These are phyloP conservation scores for Cacatua alba DNA, from an alignment of 2,113 vertebrate species.

Conservation along the genomic window DNA sequence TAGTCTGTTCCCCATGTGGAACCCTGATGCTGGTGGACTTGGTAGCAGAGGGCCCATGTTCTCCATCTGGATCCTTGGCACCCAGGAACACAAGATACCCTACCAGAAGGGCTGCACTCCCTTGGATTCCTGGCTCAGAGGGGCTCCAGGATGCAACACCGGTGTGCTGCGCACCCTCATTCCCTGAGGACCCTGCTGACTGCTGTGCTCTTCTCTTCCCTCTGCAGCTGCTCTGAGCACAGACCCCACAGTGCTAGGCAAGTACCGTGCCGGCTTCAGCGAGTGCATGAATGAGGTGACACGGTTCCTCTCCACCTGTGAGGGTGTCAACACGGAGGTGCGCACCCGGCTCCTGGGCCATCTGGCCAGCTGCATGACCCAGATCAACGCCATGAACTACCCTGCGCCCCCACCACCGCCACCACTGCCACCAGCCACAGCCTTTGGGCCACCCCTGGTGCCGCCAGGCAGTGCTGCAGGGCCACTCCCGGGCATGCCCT, in stretches of 20 bases:
- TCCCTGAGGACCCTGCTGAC: not conserved
- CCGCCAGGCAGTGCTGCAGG: slow-evolving; percentile 80
- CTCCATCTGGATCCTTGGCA: accelerated
- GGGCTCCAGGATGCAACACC: not conserved
- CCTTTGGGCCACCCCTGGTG: slow-evolving; percentile 90
- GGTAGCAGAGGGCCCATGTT: not conserved
- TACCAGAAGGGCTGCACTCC: not conserved
- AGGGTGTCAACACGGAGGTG: slow-evolving; percentile 96
- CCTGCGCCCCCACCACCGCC: slow-evolving; percentile 86
- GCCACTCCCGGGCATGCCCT: slow-evolving; percentile 85
- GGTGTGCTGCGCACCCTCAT: accelerated
- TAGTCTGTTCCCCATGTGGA: not conserved
- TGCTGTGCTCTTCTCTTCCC: not conserved
- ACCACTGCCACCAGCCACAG: slow-evolving; percentile 79
- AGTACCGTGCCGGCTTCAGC: slow-evolving; percentile 97
- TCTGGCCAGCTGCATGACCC: slow-evolving; percentile 96
- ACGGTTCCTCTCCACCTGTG: slow-evolving; percentile 96
- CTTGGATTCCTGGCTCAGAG: not conserved
- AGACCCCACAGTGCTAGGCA: slow-evolving; percentile 93
- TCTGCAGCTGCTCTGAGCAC: slow-evolving; percentile 89
- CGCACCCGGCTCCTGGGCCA: slow-evolving; percentile 95
- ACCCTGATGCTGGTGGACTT: not conserved
- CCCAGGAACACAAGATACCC: accelerated
- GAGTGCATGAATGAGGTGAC: slow-evolving; percentile 99
- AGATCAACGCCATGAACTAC: slow-evolving; percentile 98